Evolutionary conservation across 2,888 invertebrate species (phyloP).

Genomic region (Limnephilus lunatus): DNA sequence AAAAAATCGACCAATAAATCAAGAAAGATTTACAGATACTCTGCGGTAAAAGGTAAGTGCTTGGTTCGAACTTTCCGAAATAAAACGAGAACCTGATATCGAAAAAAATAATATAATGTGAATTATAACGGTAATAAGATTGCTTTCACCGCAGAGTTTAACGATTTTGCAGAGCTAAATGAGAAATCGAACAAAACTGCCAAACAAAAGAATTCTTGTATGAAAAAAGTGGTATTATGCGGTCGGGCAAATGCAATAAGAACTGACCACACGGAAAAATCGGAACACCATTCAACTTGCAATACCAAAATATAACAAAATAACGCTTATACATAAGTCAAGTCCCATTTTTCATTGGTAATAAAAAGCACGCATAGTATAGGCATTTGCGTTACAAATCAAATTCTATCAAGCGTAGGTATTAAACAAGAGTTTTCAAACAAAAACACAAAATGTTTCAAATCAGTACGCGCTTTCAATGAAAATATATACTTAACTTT

Average conservation of each 20-base stretch:
- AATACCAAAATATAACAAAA: not conserved
- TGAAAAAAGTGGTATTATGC: not conserved
- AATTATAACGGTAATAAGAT: not conserved
- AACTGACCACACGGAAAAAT: not conserved
- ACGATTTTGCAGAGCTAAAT: not conserved
- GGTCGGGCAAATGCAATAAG: not conserved
- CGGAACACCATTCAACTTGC: not conserved
- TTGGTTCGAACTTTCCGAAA: not conserved
- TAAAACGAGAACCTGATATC: not conserved
- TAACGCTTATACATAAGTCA: not conserved
- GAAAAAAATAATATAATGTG: not conserved
- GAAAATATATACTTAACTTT: too few relatives aligned
- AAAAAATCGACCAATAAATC: not conserved
- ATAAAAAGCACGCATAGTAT: too few relatives aligned
- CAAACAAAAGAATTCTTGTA: not conserved
- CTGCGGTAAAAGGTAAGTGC: not conserved
- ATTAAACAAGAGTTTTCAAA: too few relatives aligned
- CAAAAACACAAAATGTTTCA: not conserved
- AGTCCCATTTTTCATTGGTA: too few relatives aligned
- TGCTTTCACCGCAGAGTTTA: conserved; percentile 2
- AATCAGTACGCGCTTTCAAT: too few relatives aligned
- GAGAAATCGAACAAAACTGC: not conserved
- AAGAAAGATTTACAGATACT: not conserved
- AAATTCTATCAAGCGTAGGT: too few relatives aligned
- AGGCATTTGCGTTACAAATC: too few relatives aligned